These are phyloP conservation scores for Prionailurus viverrinus DNA, from an alignment of 2,113 vertebrate species.

Conservation along the genomic window DNA sequence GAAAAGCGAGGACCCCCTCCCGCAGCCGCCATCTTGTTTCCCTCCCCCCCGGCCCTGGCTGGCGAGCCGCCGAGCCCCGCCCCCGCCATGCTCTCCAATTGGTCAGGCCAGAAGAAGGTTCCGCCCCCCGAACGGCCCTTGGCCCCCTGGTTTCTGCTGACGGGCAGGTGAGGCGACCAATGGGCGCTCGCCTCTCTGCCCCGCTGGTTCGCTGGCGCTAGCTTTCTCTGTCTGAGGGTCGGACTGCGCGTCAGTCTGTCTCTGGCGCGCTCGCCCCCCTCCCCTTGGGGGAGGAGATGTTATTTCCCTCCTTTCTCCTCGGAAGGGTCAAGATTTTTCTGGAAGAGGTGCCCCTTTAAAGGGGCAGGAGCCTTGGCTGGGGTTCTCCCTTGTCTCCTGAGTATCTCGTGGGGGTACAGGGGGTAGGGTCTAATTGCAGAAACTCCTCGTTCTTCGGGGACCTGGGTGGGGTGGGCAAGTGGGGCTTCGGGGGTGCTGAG, in stretches of 20 bases:
- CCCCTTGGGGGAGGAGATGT: not conserved
- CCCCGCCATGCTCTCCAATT: not conserved
- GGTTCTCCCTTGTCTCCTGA: not conserved
- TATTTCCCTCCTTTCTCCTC: slow-evolving; percentile 46
- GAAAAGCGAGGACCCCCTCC: slow-evolving; percentile 78
- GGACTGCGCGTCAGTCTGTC: slow-evolving; percentile 13
- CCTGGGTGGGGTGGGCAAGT: not conserved
- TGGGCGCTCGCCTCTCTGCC: slow-evolving; percentile 10
- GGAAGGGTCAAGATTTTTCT: slow-evolving; percentile 47
- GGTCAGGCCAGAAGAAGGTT: not conserved
- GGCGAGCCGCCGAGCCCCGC: slow-evolving; percentile 53
- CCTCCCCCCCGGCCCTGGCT: slow-evolving; percentile 67
- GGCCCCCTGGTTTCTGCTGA: not conserved
- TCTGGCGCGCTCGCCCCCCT: not conserved
- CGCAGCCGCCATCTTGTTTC: slow-evolving; percentile 86
- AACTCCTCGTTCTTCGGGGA: not conserved
- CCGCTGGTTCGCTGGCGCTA: not conserved
- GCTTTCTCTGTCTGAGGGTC: slow-evolving; percentile 69
- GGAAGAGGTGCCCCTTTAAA: slow-evolving; percentile 49
- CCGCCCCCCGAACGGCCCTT: not conserved
- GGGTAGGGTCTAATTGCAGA: slow-evolving; percentile 14
- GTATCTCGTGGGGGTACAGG: not conserved
- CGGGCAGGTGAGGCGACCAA: slow-evolving; percentile 59
- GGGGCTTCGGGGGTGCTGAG: not conserved
- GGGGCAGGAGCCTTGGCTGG: not conserved